These are phyloP conservation scores for Drosophila mettleri DNA, from an alignment of 2,888 invertebrate genomes.

Conservation along the genomic window DNA sequence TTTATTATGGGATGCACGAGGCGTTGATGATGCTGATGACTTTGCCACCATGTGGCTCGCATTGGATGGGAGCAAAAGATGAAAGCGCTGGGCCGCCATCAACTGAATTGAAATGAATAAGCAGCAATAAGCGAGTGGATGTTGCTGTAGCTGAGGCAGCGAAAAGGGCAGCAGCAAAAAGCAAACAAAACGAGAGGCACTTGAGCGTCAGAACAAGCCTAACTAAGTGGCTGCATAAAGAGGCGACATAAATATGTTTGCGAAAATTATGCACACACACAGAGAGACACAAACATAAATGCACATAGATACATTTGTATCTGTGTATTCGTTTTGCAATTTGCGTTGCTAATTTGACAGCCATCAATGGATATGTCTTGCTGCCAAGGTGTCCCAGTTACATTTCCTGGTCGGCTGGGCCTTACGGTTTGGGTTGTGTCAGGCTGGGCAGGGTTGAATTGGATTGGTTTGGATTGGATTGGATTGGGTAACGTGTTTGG, in stretches of 20 bases:
- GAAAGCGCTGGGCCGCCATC: conserved; percentile 68
- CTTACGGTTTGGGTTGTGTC: conserved; percentile 13
- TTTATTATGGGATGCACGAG: conserved; percentile 48
- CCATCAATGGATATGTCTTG: conserved; percentile 70
- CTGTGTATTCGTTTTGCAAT: conserved; percentile 39
- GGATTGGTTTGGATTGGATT: neutral
- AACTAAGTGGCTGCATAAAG: conserved; percentile 68
- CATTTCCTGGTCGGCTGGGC: conserved; percentile 27
- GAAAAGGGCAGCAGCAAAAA: conserved; percentile 56
- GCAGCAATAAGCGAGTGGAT: conserved; percentile 35
- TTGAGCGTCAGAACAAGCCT: conserved; percentile 65
- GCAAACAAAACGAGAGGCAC: conserved; percentile 74
- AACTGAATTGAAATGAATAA: conserved; percentile 70
- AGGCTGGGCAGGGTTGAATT: no score
- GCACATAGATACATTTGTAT: conserved; percentile 14
- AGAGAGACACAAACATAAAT: conserved; percentile 24
- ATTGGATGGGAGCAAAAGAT: conserved; percentile 53
- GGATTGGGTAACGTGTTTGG: conserved; percentile 47
- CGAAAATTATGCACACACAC: conserved; percentile 68
- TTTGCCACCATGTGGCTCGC: conserved; percentile 59
- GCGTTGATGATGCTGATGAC: conserved; percentile 44
- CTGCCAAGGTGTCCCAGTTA: conserved; percentile 64
- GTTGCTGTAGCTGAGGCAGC: conserved; percentile 1
- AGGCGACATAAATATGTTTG: conserved; percentile 64
- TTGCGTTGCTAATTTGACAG: conserved; percentile 77